Evolutionary conservation across 1,140 invertebrate genomes (phyloP).

Genomic region (Drosophila nebulosa): DNA sequence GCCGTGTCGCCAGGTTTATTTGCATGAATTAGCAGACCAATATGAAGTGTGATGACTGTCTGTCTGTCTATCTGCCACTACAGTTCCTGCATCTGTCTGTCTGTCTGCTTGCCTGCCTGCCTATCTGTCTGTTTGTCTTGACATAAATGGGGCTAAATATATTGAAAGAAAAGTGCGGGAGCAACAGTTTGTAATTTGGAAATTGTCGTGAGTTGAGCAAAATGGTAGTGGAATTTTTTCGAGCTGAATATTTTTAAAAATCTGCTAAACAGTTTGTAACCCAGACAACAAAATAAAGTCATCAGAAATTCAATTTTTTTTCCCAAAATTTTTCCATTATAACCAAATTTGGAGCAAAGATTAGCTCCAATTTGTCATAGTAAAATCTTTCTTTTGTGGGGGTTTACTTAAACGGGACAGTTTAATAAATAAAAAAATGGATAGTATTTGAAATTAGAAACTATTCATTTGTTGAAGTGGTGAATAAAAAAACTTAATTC

Average conservation of each 20-base stretch:
- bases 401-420: too few species aligned
- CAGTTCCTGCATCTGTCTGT: neutral
- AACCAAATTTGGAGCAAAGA: too few species aligned
- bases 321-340: neutral
- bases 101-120: neutral
- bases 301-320: neutral
- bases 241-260: neutral
- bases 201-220: neutral
- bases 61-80: neutral
- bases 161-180: neutral
- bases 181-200: neutral
- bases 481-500: too few species aligned
- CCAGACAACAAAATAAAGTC: too few species aligned
- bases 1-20: slow-evolving; percentile 34
- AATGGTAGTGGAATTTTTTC: neutral
- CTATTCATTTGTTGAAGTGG: too few species aligned
- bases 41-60: slow-evolving; percentile 20
- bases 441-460: too few species aligned
- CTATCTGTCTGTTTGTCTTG: neutral
- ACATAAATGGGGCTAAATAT: neutral
- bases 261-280: too few species aligned
- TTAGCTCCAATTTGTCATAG: too few species aligned
- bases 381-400: too few species aligned
- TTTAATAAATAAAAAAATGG: too few species aligned
- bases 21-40: slow-evolving; percentile 45